Evolutionary conservation across 2,888 invertebrate genomes (phyloP).

Genomic region (Dynastes hyllus): DNA sequence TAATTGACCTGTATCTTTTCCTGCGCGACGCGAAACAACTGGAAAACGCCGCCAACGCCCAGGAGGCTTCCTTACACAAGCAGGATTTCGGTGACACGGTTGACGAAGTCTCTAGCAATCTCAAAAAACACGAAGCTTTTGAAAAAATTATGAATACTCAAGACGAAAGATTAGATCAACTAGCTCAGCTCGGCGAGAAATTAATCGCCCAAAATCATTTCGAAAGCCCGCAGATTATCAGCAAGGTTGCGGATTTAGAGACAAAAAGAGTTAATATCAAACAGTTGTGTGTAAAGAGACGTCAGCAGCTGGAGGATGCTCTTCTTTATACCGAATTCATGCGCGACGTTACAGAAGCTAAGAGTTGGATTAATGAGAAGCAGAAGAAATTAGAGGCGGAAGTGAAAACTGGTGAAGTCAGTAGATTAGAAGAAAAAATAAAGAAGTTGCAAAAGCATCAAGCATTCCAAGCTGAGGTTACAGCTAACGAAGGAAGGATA

Average conservation of each 20-base stretch:
- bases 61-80: conserved; percentile 83
- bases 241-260: conserved; percentile 83
- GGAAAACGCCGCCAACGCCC: conserved; percentile 89
- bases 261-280: conserved; percentile 81
- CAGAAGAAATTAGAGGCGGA: conserved; percentile 89
- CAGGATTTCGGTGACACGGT: conserved; percentile 85
- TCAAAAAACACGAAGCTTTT: conserved; percentile 96
- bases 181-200: conserved; percentile 90
- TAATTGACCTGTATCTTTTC: conserved; percentile 96
- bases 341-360: conserved; percentile 92
- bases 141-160: conserved; percentile 91
- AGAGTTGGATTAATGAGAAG: conserved; percentile 94
- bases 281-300: conserved; percentile 79
- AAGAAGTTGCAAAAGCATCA: conserved; percentile 96
- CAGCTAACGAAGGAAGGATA: conserved; percentile 90
- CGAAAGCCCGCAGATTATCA: conserved; percentile 86
- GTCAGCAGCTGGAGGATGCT: conserved; percentile 82
- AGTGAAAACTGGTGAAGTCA: conserved; percentile 83
- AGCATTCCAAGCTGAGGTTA: conserved; percentile 93
- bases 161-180: conserved; percentile 88
- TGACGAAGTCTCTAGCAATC: conserved; percentile 91
- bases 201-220: conserved; percentile 93
- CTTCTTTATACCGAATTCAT: conserved; percentile 92
- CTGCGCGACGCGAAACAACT: conserved; percentile 94
- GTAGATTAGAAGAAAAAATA: conserved; percentile 94